These are phyloP conservation scores for Nemurella pictetii DNA, from an alignment of 2,888 invertebrate genomes.

Conservation along the genomic window DNA sequence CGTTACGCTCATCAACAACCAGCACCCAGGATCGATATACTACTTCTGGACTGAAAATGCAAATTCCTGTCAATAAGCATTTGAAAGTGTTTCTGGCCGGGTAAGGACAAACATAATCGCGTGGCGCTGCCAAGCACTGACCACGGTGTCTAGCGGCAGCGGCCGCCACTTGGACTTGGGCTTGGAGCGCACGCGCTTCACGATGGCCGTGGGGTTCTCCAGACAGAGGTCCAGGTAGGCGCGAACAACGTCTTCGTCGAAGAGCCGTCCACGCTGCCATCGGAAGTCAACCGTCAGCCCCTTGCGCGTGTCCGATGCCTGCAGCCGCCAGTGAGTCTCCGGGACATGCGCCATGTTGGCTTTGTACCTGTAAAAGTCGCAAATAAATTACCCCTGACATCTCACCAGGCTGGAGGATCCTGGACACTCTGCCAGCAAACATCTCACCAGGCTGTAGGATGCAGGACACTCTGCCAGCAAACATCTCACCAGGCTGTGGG, in stretches of 20 bases:
- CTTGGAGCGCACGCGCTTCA: slow-evolving; percentile 76
- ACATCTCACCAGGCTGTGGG: no score
- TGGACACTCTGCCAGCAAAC: no score
- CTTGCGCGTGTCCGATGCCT: slow-evolving; percentile 78
- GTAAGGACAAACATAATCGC: no score
- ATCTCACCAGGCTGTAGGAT: no score
- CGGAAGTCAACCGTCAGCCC: slow-evolving; percentile 79
- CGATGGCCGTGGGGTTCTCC: slow-evolving; percentile 72
- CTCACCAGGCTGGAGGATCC: no score
- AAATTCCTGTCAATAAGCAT: no score
- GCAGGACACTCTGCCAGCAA: no score
- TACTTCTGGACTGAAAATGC: no score
- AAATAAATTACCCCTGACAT: no score
- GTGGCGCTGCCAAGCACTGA: slow-evolving; percentile 57
- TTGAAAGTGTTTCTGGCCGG: no score
- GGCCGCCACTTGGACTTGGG: slow-evolving; percentile 97
- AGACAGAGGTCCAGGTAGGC: slow-evolving; percentile 79
- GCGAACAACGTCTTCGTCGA: slow-evolving; percentile 82
- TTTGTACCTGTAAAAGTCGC: slow-evolving; percentile 73
- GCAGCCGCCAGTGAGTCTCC: slow-evolving; percentile 95
- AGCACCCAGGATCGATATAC: no score
- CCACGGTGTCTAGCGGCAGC: slow-evolving; percentile 91
- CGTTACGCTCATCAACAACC: no score
- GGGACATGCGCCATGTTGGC: slow-evolving; percentile 88
- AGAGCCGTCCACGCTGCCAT: slow-evolving; percentile 87